Evolutionary conservation across 2,888 invertebrate species (phyloP), one percentile per base, ranked within the genome.

Genomic region (Archaeoteleia sp.): DNA sequence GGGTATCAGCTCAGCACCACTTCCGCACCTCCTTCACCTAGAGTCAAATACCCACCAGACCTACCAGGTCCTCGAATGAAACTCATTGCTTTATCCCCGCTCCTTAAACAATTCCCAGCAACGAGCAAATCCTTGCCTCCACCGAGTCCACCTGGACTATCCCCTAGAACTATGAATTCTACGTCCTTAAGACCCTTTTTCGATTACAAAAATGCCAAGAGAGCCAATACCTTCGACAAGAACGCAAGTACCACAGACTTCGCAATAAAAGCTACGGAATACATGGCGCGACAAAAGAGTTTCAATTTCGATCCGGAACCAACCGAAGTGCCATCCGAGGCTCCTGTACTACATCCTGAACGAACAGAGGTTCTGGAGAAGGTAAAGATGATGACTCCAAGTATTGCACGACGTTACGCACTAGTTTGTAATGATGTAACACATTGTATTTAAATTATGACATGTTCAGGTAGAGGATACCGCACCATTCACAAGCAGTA

Each of bases 21-120:
- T 15, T 92, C 93, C 72, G 92, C 93, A 73, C 93, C 93, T 71
- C 93, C 93, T 25, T 93, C 93, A 0, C 93, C 94, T 0, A 87
- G 91, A 77, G 88, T 91, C 79, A 92, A 91, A 81, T 91, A 89
- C 78, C 90, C 91, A 1, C 91, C 91, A 17, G 91, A 91, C 29
- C 25, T 91, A 20, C 89, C 90, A 20, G 90, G 90, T 1, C 90
- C 91, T 1, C 87, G 91, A 73, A 88, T 91, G 69, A 91, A 91
- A 81, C 89, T 91, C 80, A 88, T 90, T 53, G 84, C 87, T 8
- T 75, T 88, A 46, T 87, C 89, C 9, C 88, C 89, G 30, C 82
- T 88, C 14, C 80, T 87, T 23, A 89, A 88, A 70, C 89, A 90
- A 80, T 88, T 89, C 71, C 85, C 89, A 35, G 88, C 89, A 23